Evolutionary conservation across 2,797 vertebrate species (phyloP).

Genomic region (Onychomys arenicola): DNA sequence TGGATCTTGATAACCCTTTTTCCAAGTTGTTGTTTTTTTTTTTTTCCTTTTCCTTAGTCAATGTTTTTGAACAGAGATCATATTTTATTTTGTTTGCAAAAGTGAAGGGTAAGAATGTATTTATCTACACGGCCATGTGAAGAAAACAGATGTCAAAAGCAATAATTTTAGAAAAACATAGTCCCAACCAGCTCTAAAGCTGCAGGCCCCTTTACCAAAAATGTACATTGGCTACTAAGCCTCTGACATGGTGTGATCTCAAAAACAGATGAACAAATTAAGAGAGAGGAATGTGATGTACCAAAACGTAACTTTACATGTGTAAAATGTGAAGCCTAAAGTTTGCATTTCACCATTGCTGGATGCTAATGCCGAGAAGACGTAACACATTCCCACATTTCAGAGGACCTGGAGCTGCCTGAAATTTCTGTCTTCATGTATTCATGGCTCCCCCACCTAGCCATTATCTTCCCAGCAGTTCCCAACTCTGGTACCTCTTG

Average conservation of each 20-base stretch:
- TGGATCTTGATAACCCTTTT: slow-evolving; percentile 70
- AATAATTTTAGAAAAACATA: slow-evolving; percentile 71
- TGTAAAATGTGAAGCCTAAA: slow-evolving; percentile 14
- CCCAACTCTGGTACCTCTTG: not conserved
- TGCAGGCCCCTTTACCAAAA: not conserved
- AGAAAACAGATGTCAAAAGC: slow-evolving; percentile 66
- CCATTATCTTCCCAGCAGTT: not conserved
- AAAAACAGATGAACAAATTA: not conserved
- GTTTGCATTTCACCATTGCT: not conserved
- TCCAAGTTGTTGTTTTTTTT: slow-evolving; percentile 10
- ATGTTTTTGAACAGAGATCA: slow-evolving; percentile 70
- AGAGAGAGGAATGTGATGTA: not conserved
- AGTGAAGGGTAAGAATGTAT: slow-evolving; percentile 69
- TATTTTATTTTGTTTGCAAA: slow-evolving; percentile 75
- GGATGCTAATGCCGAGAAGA: not conserved
- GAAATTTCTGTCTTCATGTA: not conserved
- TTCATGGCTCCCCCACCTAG: not conserved
- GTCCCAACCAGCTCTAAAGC: slow-evolving; percentile 3
- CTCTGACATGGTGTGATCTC: not conserved
- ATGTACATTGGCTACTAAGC: not conserved
- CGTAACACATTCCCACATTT: not conserved
- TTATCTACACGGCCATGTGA: slow-evolving; percentile 42
- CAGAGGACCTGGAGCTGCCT: not conserved
- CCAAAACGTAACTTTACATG: not conserved
- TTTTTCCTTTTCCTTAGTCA: slow-evolving; percentile 71